phyloP scores from a whole-genome alignment of 2,797 vertebrate species.

The Valencia hispanica region DNA sequence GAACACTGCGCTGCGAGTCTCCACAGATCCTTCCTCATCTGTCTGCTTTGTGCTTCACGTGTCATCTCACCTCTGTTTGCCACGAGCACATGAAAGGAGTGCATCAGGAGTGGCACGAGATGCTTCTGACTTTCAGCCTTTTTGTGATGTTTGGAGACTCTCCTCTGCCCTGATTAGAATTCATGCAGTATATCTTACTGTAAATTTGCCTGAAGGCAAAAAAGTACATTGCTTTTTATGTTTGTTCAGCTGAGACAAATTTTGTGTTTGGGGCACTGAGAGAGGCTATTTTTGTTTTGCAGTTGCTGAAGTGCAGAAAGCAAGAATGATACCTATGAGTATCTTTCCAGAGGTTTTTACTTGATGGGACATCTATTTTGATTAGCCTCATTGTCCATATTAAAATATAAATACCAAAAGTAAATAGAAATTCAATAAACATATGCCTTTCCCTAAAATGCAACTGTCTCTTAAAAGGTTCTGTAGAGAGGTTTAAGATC shows the following conservation, averaged over 20 bases:
- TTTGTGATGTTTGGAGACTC: slow-evolving; percentile 9
- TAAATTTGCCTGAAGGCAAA: slow-evolving; percentile 21
- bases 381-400: background rate
- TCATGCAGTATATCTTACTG: background rate
- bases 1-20: slow-evolving; percentile 47
- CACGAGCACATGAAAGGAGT: slow-evolving; percentile 37
- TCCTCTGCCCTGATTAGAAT: slow-evolving; percentile 21
- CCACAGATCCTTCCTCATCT: slow-evolving; percentile 36
- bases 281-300: slow-evolving; percentile 4
- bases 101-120: slow-evolving; percentile 23
- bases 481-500: background rate
- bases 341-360: background rate
- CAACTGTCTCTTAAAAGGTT: background rate
- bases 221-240: slow-evolving; percentile 9
- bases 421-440: background rate
- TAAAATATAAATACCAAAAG: background rate
- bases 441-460: background rate
- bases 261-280: background rate
- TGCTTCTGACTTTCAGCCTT: slow-evolving; percentile 13
- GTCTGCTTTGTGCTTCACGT: slow-evolving; percentile 39
- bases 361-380: background rate
- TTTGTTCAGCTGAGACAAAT: slow-evolving; percentile 19
- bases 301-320: slow-evolving; percentile 3
- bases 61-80: slow-evolving; percentile 43
- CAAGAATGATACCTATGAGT: slow-evolving; percentile 2